Conservation (phyloP, 2,888 invertebrate species). For the Hofmannophila pseudospretella region DNA sequence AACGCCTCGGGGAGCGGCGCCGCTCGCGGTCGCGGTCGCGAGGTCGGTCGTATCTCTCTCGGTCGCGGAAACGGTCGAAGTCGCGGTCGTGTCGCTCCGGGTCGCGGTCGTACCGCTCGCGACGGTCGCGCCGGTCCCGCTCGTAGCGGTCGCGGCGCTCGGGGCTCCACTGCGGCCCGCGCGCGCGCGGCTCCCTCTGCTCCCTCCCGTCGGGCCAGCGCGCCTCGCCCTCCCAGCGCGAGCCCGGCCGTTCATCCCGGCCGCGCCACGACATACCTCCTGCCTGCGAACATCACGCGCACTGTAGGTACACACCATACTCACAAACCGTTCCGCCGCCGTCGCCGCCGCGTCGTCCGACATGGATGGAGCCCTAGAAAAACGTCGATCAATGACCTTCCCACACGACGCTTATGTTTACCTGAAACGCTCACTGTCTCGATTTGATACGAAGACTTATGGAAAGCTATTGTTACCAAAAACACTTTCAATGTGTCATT, state of each 20-base stretch:
- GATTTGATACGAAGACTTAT: too few relatives aligned
- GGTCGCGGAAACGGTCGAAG: conserved; percentile 13
- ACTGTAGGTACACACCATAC: conserved; percentile 45
- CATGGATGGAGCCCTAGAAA: conserved; percentile 30
- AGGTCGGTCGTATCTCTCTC: conserved; percentile 19
- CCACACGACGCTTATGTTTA: conserved; percentile 39
- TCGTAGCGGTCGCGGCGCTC: conserved; percentile 34
- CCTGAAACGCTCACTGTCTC: conserved; percentile 34
- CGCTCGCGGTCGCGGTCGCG: conserved; percentile 27
- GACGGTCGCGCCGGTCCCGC: conserved; percentile 29
- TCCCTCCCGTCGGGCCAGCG: conserved; percentile 18
- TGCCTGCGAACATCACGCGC: conserved; percentile 64
- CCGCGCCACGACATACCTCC: conserved; percentile 69
- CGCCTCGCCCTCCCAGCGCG: conserved; percentile 44
- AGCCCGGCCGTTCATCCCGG: conserved; percentile 52
- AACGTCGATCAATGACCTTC: conserved; percentile 42
- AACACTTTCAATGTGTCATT: too few relatives aligned
- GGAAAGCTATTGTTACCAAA: too few relatives aligned
- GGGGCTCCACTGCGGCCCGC: conserved; percentile 54
- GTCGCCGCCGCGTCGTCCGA: conserved; percentile 7
- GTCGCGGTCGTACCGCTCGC: conserved; percentile 28
- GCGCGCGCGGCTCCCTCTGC: conserved; percentile 43
- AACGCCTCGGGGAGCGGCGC: conserved; percentile 26
- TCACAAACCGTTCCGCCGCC: conserved; percentile 37
- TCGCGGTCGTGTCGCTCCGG: conserved; percentile 26